These are phyloP conservation scores for Periparus ater DNA, from an alignment of 2,797 vertebrate species.

Conservation along the genomic window DNA sequence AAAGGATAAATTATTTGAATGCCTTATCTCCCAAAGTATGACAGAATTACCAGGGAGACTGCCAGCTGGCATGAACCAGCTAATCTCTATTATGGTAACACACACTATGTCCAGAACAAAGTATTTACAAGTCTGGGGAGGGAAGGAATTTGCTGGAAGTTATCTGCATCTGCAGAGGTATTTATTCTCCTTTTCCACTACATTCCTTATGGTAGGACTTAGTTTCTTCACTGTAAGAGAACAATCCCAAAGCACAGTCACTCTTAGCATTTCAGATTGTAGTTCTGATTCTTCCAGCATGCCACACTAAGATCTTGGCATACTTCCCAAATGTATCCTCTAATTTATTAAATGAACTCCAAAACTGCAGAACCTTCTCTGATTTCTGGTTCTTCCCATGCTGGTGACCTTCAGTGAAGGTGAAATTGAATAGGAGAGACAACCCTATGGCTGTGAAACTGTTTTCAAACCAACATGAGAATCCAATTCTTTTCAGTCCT, in stretches of 20 bases:
- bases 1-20: not conserved
- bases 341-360: not conserved
- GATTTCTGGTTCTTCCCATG: not conserved
- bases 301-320: accelerated
- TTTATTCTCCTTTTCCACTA: not conserved
- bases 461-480: not conserved
- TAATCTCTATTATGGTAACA: not conserved
- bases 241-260: not conserved
- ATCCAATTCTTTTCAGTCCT: not conserved
- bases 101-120: not conserved
- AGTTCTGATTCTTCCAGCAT: not conserved
- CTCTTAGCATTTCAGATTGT: not conserved
- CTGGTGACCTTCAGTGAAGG: not conserved
- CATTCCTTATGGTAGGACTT: not conserved
- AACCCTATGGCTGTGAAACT: not conserved
- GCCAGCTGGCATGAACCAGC: not conserved
- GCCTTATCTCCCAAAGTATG: not conserved
- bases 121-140: not conserved
- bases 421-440: not conserved
- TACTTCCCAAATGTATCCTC: not conserved
- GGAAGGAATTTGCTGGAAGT: not conserved
- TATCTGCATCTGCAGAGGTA: not conserved
- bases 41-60: not conserved
- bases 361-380: not conserved
- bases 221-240: not conserved